phyloP scores from a whole-genome alignment of 1,140 invertebrate genomes.

The Bombus sibiricus region DNA sequence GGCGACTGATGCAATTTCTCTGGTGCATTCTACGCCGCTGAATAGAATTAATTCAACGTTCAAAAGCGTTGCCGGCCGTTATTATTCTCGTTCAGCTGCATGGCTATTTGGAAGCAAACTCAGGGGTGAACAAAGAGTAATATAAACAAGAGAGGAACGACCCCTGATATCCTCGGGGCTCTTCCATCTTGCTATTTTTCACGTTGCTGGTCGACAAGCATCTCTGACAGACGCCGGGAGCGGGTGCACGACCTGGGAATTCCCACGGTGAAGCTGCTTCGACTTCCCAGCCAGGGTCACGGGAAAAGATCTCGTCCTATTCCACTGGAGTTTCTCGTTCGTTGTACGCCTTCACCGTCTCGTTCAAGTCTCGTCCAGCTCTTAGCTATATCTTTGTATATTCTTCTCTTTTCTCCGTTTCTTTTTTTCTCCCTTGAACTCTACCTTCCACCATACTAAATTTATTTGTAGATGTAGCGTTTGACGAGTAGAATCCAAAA shows the following conservation, averaged over 20 bases:
- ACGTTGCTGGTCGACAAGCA: not conserved
- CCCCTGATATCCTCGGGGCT: not conserved
- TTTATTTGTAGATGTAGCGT: too few relatives aligned
- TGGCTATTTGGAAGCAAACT: not conserved
- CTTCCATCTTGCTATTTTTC: not conserved
- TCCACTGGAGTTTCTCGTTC: slow-evolving; percentile 6
- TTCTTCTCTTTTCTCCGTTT: too few relatives aligned
- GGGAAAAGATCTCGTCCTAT: not conserved
- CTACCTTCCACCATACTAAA: too few relatives aligned
- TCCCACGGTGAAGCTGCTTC: not conserved
- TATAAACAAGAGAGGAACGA: not conserved
- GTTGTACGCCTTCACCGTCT: not conserved
- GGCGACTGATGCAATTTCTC: slow-evolving; percentile 31
- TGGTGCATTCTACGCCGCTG: slow-evolving; percentile 12
- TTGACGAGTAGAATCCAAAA: too few relatives aligned
- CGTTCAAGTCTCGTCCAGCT: not conserved
- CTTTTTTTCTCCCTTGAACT: not conserved
- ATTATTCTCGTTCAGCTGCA: not conserved
- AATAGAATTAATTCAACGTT: slow-evolving; percentile 36
- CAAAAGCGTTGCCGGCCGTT: not conserved
- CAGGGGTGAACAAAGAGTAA: not conserved
- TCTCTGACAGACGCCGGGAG: slow-evolving; percentile 1
- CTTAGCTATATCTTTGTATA: not conserved
- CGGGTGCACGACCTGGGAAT: not conserved
- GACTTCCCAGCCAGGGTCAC: slow-evolving; percentile 30